Evolutionary conservation across 1,140 invertebrate genomes (phyloP), one percentile per base, ranked within the genome.

Genomic region (Oryctes rhinoceros): DNA sequence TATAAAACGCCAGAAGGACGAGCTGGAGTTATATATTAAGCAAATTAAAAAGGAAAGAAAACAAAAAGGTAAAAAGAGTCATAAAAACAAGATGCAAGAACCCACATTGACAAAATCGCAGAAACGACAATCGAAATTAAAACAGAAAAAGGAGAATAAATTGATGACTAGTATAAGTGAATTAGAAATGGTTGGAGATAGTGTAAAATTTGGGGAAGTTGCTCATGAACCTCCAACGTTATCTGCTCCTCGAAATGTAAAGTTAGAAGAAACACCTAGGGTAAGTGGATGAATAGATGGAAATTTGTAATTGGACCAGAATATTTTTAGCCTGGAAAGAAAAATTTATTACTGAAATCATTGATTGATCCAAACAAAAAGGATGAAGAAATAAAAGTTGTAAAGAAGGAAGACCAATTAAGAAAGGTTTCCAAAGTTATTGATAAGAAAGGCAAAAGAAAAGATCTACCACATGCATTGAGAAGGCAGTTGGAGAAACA

Each of bases 131-230:
- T 80, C 86, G 48, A 91, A 89, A 81, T 78, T 89, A 20, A 82
- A 86, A 47, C 37, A 86, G n/a, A 91, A 90, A 80, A 90, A 90
- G 81, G 82, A 88, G 67, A 87, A 88, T 71, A 86, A 85, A 83
- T 24, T 78, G 20, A 44, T 44, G 24, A 81, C 88, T 48, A 80
- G 86, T 80, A 35, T 85, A 37, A 86, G 90, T 59, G 88, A 89
- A 18, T 89, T 87, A 76, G 79, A 86, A 24, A 82, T 78, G 11
- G 82, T 87, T n/a, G 86, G 87, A 67, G 93, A 94, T 84, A 86
- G 89, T 79, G 87, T 94, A 53, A 83, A 89, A 84, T 94, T 94
- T 88, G 92, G 92, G 2, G 93, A 94, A 84, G 87, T 92, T 76
- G 90, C 86, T n/a, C 91, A 93, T 85, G 91, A 89, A 79, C 93